Evolutionary conservation across 2,888 invertebrate genomes (phyloP).

Genomic region (Amphipyra berbera): DNA sequence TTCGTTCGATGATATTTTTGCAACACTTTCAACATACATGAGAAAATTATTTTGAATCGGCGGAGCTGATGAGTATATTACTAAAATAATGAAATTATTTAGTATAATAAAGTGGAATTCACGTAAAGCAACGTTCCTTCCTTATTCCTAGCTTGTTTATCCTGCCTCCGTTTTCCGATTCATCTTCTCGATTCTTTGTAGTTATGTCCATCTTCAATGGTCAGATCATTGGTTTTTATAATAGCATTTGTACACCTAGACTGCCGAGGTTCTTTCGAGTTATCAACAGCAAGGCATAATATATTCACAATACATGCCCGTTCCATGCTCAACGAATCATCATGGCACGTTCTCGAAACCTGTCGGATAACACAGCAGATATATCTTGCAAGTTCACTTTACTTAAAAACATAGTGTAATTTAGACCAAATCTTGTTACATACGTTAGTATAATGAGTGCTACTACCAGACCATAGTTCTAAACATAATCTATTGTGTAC

Average conservation of each 20-base stretch:
- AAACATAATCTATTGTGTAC: neutral
- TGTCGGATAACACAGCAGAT: neutral
- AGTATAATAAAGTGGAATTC: neutral
- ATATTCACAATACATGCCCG: no score
- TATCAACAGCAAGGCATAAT: no score
- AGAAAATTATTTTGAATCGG: conserved; percentile 59
- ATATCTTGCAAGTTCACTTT: neutral
- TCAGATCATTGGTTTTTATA: neutral
- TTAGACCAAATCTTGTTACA: neutral
- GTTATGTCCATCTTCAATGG: neutral
- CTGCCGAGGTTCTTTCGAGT: neutral
- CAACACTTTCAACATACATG: conserved; percentile 61
- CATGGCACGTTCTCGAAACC: no score
- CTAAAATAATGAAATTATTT: neutral
- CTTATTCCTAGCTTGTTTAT: no score
- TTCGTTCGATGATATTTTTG: conserved; percentile 54
- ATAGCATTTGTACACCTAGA: neutral
- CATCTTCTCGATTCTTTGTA: neutral
- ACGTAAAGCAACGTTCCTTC: neutral
- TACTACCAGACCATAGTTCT: neutral
- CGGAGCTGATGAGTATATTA: conserved; percentile 55
- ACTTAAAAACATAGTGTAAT: neutral
- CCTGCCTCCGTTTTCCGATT: neutral
- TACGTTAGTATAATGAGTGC: neutral
- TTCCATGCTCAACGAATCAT: no score